phyloP scores from a whole-genome alignment of 2,888 invertebrate genomes.

The Tinea semifulvella region DNA sequence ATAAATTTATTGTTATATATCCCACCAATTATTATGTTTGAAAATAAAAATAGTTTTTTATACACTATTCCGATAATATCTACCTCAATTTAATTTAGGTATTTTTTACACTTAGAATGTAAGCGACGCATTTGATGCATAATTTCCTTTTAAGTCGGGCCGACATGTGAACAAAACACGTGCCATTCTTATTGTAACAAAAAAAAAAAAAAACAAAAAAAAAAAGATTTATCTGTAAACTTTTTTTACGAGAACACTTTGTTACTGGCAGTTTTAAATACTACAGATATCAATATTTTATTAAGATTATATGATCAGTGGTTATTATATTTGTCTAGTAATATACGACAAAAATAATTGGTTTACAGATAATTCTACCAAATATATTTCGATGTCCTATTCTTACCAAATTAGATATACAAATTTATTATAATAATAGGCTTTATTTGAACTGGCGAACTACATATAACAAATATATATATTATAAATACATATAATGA shows the following conservation, averaged over 20 bases:
- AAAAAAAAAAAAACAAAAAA: slow-evolving; percentile 4
- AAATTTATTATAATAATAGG: background rate
- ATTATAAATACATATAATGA: too few species aligned
- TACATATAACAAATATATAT: too few species aligned
- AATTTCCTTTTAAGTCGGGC: background rate
- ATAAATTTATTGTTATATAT: slow-evolving; percentile 3
- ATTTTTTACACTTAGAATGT: background rate
- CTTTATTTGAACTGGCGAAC: slow-evolving; percentile 4
- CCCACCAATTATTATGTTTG: background rate
- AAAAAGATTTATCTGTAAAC: background rate
- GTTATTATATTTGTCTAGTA: too few species aligned
- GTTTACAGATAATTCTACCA: background rate
- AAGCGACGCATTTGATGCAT: background rate
- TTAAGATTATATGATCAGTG: too few species aligned
- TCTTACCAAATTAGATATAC: slow-evolving; percentile 1
- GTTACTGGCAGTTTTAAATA: too few species aligned
- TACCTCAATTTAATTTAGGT: slow-evolving; percentile 7
- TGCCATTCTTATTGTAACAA: slow-evolving; percentile 3
- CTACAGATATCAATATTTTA: too few species aligned
- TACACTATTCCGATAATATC: slow-evolving; percentile 2
- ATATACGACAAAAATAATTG: too few species aligned
- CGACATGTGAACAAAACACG: slow-evolving; percentile 6
- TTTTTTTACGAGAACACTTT: too few species aligned
- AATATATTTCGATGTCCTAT: background rate
- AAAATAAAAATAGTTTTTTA: background rate